Evolutionary conservation across 2,888 invertebrate species (phyloP), one percentile per base, ranked within the genome.

Genomic region (Erpobdella octoculata): DNA sequence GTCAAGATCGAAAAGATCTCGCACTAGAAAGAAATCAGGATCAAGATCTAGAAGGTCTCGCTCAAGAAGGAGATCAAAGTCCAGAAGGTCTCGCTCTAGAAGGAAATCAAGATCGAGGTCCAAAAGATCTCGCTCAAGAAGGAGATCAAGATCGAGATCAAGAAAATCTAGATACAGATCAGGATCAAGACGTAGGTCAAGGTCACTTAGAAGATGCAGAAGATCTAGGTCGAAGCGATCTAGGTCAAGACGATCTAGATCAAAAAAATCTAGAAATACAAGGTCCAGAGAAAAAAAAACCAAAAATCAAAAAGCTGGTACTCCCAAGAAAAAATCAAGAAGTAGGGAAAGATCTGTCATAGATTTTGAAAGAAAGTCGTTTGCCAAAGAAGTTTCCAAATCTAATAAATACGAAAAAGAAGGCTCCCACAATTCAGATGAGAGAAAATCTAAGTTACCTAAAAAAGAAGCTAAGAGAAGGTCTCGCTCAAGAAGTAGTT

Each of bases 1-100:
- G n/a, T n/a, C n/a, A n/a, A n/a, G n/a, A n/a, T n/a, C n/a, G n/a
- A n/a, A n/a, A n/a, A n/a, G n/a, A n/a, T n/a, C n/a, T n/a, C n/a
- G n/a, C n/a, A n/a, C n/a, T n/a, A n/a, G n/a, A n/a, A 31, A 35
- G 21, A 73, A 70, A 36, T 36, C 68, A 21, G n/a, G n/a, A n/a
- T n/a, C n/a, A n/a, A 73, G 73, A 3, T 33, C 62, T 4, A 36
- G 75, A n/a, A 72, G 72, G n/a, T 72, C 72, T 15, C 46, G 72
- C 62, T 61, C 62, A 31, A 46, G 65, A 18, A 28, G 70, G n/a
- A n/a, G n/a, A n/a, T n/a, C n/a, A n/a, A n/a, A n/a, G n/a, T n/a
- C n/a, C n/a, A n/a, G n/a, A n/a, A n/a, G n/a, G n/a, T n/a, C n/a
- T n/a, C n/a, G n/a, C 25, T 73, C 73, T 3, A 74, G 74, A 48